Percentiles rank a stretch among this genome's conserved stretches.
Evolutionary conservation across 2,113 vertebrate species (phyloP).

Genomic region (Phalacrocorax pelagicus): DNA sequence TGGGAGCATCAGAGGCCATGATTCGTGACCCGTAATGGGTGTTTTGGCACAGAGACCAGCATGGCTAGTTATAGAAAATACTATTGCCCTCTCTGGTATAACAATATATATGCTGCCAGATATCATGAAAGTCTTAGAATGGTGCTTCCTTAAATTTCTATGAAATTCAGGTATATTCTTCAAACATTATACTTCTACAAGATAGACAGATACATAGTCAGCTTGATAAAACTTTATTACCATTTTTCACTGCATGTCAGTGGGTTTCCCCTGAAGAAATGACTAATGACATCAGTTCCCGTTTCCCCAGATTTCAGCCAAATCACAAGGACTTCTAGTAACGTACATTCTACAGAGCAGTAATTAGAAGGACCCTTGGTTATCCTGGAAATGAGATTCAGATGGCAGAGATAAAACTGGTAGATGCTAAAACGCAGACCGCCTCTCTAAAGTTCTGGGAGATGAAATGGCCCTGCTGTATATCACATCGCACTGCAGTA

Average conservation of each 20-base stretch:
- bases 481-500: conserved; percentile 78
- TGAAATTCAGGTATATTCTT: not conserved
- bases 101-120: not conserved
- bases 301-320: conserved; percentile 24
- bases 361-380: conserved; percentile 66
- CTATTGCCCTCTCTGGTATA: not conserved
- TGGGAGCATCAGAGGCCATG: not conserved
- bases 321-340: conserved; percentile 19
- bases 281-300: not conserved
- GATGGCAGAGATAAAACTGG: conserved; percentile 74
- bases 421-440: conserved; percentile 68
- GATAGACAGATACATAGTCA: not conserved
- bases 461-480: conserved; percentile 73
- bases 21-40: not conserved
- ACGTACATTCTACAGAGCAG: conserved; percentile 38
- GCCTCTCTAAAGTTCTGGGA: conserved; percentile 61
- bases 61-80: not conserved
- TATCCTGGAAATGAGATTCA: conserved; percentile 72
- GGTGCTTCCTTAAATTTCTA: not conserved
- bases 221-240: not conserved
- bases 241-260: not conserved
- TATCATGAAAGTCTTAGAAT: not conserved
- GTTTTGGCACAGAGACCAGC: not conserved
- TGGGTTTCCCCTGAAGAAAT: conserved; percentile 44
- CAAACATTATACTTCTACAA: not conserved